These are phyloP conservation scores for Caerostris extrusa DNA, from an alignment of 1,140 invertebrate genomes.

Conservation along the genomic window DNA sequence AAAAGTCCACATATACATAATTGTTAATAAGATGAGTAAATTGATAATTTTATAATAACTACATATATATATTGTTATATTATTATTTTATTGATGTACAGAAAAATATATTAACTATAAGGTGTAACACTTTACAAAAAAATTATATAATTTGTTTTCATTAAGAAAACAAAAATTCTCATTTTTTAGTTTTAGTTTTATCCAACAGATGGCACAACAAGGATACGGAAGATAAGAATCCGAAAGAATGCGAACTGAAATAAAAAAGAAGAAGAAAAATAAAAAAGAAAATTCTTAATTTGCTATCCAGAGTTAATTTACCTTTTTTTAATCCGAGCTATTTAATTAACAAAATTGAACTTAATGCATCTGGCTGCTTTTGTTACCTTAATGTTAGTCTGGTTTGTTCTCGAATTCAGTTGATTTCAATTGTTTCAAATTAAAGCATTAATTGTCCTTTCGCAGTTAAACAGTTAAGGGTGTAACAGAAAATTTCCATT, in stretches of 20 bases:
- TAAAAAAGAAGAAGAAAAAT: background rate
- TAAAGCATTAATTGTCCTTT: too few relatives aligned
- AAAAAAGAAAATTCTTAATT: background rate
- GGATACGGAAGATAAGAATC: background rate
- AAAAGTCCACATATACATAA: too few relatives aligned
- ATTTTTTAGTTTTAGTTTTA: background rate
- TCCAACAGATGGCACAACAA: background rate
- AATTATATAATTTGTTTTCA: too few relatives aligned
- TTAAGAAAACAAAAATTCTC: background rate
- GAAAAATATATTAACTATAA: too few relatives aligned
- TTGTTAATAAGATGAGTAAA: too few relatives aligned
- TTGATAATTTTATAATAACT: too few relatives aligned
- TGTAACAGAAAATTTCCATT: too few relatives aligned
- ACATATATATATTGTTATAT: too few relatives aligned
- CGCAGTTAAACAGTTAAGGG: too few relatives aligned
- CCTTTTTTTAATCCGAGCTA: background rate
- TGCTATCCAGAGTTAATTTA: background rate
- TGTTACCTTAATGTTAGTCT: background rate
- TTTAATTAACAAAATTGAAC: background rate
- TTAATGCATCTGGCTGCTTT: background rate
- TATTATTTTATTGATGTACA: too few relatives aligned
- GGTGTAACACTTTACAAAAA: too few relatives aligned
- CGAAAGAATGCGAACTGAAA: background rate
- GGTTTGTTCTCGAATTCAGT: background rate
- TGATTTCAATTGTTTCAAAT: background rate